phyloP scores from a whole-genome alignment of 2,797 vertebrate genomes.

The Gadopsis bispinosus region DNA sequence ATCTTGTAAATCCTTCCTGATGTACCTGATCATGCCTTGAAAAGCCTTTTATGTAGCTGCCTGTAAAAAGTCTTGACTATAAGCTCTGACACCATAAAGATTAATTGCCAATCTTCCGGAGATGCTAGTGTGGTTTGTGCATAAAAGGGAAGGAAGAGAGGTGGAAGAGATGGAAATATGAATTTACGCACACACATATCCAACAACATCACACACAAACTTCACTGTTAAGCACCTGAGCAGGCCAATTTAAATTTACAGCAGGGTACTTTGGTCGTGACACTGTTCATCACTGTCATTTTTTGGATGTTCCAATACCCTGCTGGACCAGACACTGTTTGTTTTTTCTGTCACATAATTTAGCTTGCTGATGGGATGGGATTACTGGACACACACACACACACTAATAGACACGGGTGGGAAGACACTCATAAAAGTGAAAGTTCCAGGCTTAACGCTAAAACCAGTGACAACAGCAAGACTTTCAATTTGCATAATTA shows the following conservation, averaged over 20 bases:
- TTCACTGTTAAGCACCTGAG: not conserved
- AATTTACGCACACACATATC: constrained; percentile 11
- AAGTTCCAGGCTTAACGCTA: constrained; percentile 46
- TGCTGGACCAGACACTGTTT: constrained; percentile 55
- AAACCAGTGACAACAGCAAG: constrained; percentile 54
- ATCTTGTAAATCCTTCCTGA: constrained; percentile 38
- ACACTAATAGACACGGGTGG: constrained; percentile 39
- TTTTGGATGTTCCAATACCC: constrained; percentile 40
- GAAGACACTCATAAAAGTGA: constrained; percentile 58
- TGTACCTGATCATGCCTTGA: constrained; percentile 26
- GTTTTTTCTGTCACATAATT: constrained; percentile 63
- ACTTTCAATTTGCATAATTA: constrained; percentile 76
- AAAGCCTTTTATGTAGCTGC: constrained; percentile 43
- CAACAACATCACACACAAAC: constrained; percentile 4
- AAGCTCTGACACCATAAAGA: constrained; percentile 42
- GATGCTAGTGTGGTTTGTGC: constrained; percentile 15
- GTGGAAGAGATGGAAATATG: constrained; percentile 15
- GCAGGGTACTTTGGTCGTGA: constrained; percentile 42
- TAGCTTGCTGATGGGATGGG: constrained; percentile 53
- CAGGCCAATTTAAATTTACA: constrained; percentile 62
- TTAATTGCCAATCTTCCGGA: constrained; percentile 24
- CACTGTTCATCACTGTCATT: constrained; percentile 26
- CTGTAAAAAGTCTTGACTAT: constrained; percentile 46
- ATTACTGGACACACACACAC: constrained; percentile 38
- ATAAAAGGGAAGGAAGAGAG: constrained; percentile 9